Conservation (phyloP, 2,797 vertebrate species). For the Galaxias olidus region DNA sequence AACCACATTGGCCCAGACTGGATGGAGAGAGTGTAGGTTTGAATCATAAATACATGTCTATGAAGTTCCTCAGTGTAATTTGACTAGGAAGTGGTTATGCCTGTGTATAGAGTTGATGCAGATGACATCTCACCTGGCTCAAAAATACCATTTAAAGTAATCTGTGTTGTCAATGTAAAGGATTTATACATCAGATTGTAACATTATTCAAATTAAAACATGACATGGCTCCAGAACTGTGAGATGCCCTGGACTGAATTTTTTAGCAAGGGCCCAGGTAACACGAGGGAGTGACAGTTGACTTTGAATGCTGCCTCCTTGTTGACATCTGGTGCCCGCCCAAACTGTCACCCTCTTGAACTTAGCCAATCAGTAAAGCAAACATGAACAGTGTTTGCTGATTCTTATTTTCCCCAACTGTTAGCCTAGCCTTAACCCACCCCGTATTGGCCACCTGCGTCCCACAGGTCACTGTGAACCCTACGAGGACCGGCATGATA, state of each 20-base stretch:
- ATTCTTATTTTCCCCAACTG: constrained; percentile 29
- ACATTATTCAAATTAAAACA: too few species aligned
- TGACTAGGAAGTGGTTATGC: not conserved
- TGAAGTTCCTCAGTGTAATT: not conserved
- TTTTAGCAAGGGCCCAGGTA: constrained; percentile 48
- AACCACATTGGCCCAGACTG: not conserved
- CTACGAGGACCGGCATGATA: constrained; percentile 45
- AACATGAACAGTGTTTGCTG: constrained; percentile 73
- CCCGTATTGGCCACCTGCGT: constrained; percentile 65
- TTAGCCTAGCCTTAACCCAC: constrained; percentile 16
- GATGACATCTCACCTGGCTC: too few species aligned
- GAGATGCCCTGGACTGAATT: constrained; percentile 12
- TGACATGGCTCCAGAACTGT: constrained; percentile 5
- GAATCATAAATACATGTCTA: not conserved
- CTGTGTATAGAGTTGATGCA: not conserved
- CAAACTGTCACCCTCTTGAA: constrained; percentile 48
- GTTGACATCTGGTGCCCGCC: constrained; percentile 63
- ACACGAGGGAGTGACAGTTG: constrained; percentile 60
- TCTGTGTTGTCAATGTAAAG: too few species aligned
- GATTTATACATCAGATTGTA: too few species aligned
- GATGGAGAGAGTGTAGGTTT: not conserved
- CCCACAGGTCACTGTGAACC: constrained; percentile 54
- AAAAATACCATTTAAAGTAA: too few species aligned
- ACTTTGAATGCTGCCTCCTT: constrained; percentile 66
- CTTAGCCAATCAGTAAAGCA: constrained; percentile 74